Percentiles rank a stretch among this genome's conserved stretches.
phyloP scores from a whole-genome alignment of 1,140 invertebrate genomes.

The Stegodyphus mimosarum region DNA sequence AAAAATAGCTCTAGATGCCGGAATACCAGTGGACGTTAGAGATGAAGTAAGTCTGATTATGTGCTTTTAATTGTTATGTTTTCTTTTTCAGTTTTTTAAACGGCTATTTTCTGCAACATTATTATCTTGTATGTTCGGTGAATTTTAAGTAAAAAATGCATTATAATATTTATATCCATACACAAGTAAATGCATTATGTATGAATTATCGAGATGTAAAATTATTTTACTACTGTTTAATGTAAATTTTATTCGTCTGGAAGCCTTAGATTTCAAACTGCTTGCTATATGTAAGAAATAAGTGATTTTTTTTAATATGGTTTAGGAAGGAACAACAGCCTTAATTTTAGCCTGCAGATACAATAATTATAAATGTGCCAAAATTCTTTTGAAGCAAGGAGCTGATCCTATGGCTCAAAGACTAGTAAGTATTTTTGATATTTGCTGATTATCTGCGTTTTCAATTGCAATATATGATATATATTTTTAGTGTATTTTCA shows the following conservation, averaged over 20 bases:
- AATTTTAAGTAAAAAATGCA: no score
- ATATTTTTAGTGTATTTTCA: no score
- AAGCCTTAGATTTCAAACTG: background rate
- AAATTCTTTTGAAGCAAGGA: conserved; percentile 87
- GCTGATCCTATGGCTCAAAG: conserved; percentile 84
- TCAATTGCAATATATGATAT: no score
- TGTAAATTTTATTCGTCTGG: no score
- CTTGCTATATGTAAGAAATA: background rate
- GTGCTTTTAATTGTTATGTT: background rate
- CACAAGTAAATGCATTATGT: no score
- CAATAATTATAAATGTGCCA: conserved; percentile 86
- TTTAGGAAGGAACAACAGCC: conserved; percentile 53
- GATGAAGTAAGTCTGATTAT: conserved; percentile 79
- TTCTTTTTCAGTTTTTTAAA: background rate
- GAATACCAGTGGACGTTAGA: conserved; percentile 92
- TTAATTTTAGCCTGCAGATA: conserved; percentile 85
- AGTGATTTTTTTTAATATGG: background rate
- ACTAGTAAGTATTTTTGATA: conserved; percentile 73
- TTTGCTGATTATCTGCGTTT: background rate
- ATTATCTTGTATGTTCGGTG: background rate
- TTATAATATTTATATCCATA: no score
- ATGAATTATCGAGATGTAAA: no score
- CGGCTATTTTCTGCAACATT: background rate
- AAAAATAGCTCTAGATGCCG: conserved; percentile 84
- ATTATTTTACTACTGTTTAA: no score